These are phyloP conservation scores for Regulus satrapa DNA, from an alignment of 2,113 vertebrate genomes.

Conservation along the genomic window DNA sequence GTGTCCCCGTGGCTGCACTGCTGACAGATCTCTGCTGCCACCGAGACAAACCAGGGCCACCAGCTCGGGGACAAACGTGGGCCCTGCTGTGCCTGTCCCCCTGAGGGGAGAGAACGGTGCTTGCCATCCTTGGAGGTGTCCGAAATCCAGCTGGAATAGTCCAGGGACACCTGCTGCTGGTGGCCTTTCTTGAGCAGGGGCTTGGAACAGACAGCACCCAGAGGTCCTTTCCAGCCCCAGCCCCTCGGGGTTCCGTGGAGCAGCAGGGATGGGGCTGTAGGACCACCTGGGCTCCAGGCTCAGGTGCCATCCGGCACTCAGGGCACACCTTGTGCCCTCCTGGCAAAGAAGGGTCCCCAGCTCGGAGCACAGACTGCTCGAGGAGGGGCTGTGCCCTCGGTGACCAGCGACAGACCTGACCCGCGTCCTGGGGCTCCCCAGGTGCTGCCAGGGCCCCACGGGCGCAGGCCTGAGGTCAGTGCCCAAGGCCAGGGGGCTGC, in stretches of 20 bases:
- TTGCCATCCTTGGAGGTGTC: neutral
- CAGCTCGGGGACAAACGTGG: neutral
- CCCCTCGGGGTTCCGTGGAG: neutral
- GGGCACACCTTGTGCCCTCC: neutral
- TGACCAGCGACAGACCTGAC: neutral
- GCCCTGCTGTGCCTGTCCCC: too few relatives aligned
- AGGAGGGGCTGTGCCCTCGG: accelerated
- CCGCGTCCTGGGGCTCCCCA: neutral
- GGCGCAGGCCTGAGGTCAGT: neutral
- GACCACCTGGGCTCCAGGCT: accelerated
- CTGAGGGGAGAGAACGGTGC: neutral
- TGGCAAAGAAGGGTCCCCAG: neutral
- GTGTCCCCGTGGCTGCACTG: accelerated
- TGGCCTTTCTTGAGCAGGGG: neutral
- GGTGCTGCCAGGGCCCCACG: neutral
- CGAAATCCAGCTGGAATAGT: accelerated
- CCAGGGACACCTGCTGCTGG: neutral
- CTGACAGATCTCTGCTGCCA: neutral
- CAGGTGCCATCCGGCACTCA: accelerated
- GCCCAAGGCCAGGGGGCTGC: neutral
- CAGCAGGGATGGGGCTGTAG: neutral
- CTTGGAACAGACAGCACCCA: neutral
- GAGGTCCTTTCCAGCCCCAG: neutral
- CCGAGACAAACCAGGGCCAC: accelerated
- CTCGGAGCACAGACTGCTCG: accelerated